Percentiles rank a stretch among this genome's conserved stretches.
Evolutionary conservation across 2,113 vertebrate species (phyloP).

Genomic region (Stomatorhinus ivindoensis): DNA sequence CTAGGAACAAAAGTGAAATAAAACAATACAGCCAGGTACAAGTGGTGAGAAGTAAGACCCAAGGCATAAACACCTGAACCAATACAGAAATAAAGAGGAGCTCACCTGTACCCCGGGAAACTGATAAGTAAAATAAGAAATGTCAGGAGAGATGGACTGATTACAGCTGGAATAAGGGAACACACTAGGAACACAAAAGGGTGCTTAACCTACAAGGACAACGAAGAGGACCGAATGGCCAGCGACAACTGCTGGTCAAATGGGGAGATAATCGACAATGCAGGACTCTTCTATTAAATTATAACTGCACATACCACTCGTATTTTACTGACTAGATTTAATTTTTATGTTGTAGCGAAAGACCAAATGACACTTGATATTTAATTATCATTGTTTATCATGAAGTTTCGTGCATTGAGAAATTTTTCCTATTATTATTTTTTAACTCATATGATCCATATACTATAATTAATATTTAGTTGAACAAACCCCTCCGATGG

Average conservation of each 20-base stretch:
- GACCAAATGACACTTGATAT: neutral
- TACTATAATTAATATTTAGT: neutral
- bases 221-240: neutral
- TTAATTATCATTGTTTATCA: neutral
- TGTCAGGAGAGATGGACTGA: neutral
- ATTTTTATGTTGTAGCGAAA: neutral
- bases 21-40: neutral
- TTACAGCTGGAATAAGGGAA: neutral
- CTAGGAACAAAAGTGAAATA: neutral
- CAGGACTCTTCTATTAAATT: neutral
- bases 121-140: neutral
- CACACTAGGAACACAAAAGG: neutral
- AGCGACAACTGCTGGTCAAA: neutral
- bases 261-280: neutral
- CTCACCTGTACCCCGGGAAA: neutral
- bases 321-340: neutral
- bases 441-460: neutral
- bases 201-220: neutral
- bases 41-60: neutral
- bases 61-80: neutral
- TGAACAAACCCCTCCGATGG: neutral
- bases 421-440: neutral
- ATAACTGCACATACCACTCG: neutral
- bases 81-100: neutral
- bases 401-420: neutral